phyloP scores from a whole-genome alignment of 2,888 invertebrate species.

The Spodoptera picta region DNA sequence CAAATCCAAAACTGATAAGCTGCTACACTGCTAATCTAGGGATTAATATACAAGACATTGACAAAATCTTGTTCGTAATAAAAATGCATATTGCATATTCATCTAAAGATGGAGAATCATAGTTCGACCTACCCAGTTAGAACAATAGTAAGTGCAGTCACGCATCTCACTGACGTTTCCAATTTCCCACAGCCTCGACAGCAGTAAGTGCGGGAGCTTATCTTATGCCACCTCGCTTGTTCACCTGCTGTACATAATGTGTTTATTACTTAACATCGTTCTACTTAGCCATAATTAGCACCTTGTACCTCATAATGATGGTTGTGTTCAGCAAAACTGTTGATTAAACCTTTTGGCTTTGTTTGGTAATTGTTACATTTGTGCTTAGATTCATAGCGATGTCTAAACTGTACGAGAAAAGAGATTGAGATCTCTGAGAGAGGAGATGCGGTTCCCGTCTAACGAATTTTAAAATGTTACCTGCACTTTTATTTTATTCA shows the following conservation, averaged over 20 bases:
- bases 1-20: no score
- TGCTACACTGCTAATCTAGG: no score
- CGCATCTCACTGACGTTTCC: conserved; percentile 56
- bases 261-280: conserved; percentile 35
- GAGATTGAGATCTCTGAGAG: no score
- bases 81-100: neutral
- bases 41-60: no score
- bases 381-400: no score
- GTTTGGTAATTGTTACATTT: neutral
- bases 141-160: conserved; percentile 60
- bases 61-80: no score
- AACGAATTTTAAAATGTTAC: no score
- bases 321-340: conserved; percentile 7
- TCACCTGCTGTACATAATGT: conserved; percentile 10
- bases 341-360: neutral
- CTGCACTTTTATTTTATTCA: no score
- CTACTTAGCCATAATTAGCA: conserved; percentile 24
- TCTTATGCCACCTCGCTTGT: conserved; percentile 26
- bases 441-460: no score
- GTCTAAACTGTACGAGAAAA: no score
- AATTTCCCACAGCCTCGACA: conserved; percentile 67
- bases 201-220: conserved; percentile 36
- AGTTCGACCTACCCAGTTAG: conserved; percentile 45
- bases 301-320: conserved; percentile 5
- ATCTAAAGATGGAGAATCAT: conserved; percentile 40